Evolutionary conservation across 35 echinoderm and acorn worm species (phyloP).

Genomic region (Lytechinus variegatus): DNA sequence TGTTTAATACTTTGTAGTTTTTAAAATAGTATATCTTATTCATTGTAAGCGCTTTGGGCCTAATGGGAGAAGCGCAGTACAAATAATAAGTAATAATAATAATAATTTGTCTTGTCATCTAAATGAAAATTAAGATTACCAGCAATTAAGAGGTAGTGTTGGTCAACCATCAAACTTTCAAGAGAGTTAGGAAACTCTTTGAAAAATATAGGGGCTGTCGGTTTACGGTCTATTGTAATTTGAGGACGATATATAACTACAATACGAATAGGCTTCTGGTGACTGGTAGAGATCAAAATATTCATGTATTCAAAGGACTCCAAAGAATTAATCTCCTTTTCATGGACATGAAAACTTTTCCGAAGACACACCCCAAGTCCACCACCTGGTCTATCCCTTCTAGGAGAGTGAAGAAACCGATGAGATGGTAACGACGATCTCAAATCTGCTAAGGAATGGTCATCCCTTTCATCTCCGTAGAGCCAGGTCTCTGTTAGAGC

Average conservation of each 20-base stretch:
- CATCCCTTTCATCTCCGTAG: background rate
- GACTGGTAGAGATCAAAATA: background rate
- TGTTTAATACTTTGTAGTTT: too few species aligned
- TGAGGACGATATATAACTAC: background rate
- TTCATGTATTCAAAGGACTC: slow-evolving; percentile 27
- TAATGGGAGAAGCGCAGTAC: too few species aligned
- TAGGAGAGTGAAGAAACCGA: slow-evolving; percentile 12
- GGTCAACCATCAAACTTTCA: slow-evolving; percentile 24
- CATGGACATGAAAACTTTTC: background rate
- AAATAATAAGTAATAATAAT: too few species aligned
- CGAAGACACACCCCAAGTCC: slow-evolving; percentile 7
- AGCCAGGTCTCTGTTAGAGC: background rate
- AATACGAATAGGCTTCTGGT: background rate
- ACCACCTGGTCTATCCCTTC: background rate
- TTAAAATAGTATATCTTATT: too few species aligned
- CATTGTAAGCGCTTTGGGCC: too few species aligned
- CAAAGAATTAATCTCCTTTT: background rate
- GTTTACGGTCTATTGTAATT: background rate
- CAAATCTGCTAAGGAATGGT: background rate
- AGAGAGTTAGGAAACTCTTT: slow-evolving; percentile 37
- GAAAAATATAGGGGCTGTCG: background rate
- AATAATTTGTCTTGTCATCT: slow-evolving; percentile 36
- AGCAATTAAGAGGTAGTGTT: slow-evolving; percentile 23
- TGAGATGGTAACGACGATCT: background rate
- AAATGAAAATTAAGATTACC: slow-evolving; percentile 69